These are phyloP conservation scores for Drosophila seguyi DNA, from an alignment of 1,140 invertebrate genomes.

Conservation along the genomic window DNA sequence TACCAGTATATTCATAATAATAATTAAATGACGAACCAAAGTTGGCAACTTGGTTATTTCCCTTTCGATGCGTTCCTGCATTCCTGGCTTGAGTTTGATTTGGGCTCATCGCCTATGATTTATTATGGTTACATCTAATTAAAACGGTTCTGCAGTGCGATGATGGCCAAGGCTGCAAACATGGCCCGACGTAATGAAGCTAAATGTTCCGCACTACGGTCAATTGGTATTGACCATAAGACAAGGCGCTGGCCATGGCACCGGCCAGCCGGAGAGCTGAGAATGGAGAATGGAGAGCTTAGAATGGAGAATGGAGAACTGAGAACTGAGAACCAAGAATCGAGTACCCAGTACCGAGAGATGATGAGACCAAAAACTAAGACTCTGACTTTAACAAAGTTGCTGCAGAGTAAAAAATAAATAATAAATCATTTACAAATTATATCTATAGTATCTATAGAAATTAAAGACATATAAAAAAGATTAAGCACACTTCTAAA, in stretches of 20 bases:
- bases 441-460: too few species aligned
- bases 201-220: constrained; percentile 79
- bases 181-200: constrained; percentile 81
- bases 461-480: too few species aligned
- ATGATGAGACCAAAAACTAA: constrained; percentile 25
- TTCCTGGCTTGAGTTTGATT: constrained; percentile 17
- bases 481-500: too few species aligned
- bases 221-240: constrained; percentile 82
- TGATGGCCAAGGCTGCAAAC: constrained; percentile 47
- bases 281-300: constrained; percentile 1
- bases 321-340: not conserved
- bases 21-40: not conserved
- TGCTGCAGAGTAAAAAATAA: constrained; percentile 5
- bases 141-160: constrained; percentile 76
- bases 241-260: constrained; percentile 40
- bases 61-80: constrained; percentile 34
- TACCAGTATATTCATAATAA: constrained; percentile 3
- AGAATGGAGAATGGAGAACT: not conserved
- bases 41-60: constrained; percentile 32
- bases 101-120: constrained; percentile 56
- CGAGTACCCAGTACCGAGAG: constrained; percentile 8
- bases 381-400: not conserved
- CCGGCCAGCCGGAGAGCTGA: too few species aligned
- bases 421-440: too few species aligned
- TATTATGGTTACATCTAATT: constrained; percentile 82